Conservation (phyloP, 2,888 invertebrate species). For the Sinotaia quadrata region DNA sequence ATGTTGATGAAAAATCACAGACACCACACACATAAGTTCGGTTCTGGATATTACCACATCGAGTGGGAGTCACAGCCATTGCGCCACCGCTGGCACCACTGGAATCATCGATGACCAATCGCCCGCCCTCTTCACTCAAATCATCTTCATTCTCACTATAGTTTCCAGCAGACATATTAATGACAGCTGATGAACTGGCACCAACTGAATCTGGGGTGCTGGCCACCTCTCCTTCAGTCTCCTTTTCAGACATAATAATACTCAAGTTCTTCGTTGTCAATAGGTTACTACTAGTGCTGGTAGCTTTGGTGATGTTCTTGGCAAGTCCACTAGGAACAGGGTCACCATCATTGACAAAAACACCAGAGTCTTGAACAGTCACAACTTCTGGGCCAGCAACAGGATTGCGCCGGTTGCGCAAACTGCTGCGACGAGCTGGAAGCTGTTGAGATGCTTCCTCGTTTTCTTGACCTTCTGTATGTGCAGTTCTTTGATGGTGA, state of each 20-base stretch:
- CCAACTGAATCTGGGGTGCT: not conserved
- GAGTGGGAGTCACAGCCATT: slow-evolving; percentile 38
- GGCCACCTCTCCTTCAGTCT: no score
- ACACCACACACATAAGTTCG: slow-evolving; percentile 55
- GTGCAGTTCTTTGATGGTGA: slow-evolving; percentile 57
- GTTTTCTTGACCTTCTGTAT: slow-evolving; percentile 48
- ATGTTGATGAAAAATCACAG: slow-evolving; percentile 55
- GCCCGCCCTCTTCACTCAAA: slow-evolving; percentile 53
- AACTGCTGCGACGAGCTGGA: not conserved
- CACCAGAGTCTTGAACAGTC: no score
- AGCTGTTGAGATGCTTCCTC: not conserved
- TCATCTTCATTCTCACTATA: slow-evolving; percentile 34
- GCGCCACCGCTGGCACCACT: slow-evolving; percentile 5
- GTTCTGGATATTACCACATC: slow-evolving; percentile 59
- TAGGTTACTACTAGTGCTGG: no score
- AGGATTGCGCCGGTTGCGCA: slow-evolving; percentile 1
- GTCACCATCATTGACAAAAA: no score
- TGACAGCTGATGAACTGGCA: not conserved
- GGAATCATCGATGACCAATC: slow-evolving; percentile 42
- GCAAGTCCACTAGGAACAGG: no score
- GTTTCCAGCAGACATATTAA: slow-evolving; percentile 6
- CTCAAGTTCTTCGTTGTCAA: no score
- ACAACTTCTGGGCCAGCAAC: no score
- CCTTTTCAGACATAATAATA: no score
- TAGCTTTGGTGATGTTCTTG: no score